Evolutionary conservation across 2,113 vertebrate genomes (phyloP).

Genomic region (Campylomormyrus tamandua): DNA sequence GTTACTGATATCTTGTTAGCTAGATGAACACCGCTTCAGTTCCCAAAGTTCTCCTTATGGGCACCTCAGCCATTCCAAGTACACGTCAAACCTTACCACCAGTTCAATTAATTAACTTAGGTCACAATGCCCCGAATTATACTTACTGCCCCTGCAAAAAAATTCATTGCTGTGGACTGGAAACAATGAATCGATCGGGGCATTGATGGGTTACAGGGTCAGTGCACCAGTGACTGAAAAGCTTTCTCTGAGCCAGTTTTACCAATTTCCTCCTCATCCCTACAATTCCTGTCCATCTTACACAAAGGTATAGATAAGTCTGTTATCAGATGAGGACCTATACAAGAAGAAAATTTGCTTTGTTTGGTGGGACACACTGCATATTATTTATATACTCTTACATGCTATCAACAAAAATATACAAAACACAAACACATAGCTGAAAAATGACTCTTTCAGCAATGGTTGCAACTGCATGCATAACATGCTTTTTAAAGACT

Average conservation of each 20-base stretch:
- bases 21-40: neutral
- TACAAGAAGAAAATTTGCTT: neutral
- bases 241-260: neutral
- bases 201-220: slow-evolving; percentile 48
- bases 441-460: neutral
- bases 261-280: neutral
- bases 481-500: neutral
- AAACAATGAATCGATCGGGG: slow-evolving; percentile 22
- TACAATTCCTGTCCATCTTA: neutral
- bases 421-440: neutral
- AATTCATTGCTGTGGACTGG: neutral
- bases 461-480: neutral
- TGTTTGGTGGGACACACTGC: neutral
- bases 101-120: neutral
- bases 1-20: neutral
- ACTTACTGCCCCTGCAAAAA: neutral
- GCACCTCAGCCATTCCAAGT: neutral
- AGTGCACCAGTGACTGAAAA: slow-evolving; percentile 20
- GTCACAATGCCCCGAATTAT: too few relatives aligned
- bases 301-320: neutral
- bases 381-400: neutral
- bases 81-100: neutral
- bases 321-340: neutral
- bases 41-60: neutral
- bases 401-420: neutral